phyloP scores from a whole-genome alignment of 2,888 invertebrate species.

The Sinhomidia bicolor region DNA sequence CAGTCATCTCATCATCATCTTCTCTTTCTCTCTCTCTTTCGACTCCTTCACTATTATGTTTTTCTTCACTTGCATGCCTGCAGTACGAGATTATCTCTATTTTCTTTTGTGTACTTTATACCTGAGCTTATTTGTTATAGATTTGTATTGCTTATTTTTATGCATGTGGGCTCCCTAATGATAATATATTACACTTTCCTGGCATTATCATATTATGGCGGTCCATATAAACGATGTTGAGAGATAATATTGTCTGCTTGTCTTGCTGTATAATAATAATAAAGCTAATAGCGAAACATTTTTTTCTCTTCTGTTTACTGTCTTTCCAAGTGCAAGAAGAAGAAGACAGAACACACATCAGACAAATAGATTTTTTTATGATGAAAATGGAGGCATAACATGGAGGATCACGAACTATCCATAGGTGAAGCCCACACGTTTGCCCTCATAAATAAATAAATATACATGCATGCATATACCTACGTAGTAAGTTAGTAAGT shows the following conservation, averaged over 20 bases:
- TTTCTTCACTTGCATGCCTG: background rate
- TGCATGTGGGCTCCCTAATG: conserved; percentile 52
- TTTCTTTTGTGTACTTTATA: conserved; percentile 52
- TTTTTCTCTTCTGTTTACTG: conserved; percentile 8
- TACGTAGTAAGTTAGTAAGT: too few relatives aligned
- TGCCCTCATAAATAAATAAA: conserved; percentile 58
- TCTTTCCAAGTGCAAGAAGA: too few relatives aligned
- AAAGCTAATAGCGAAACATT: background rate
- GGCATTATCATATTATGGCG: conserved; percentile 47
- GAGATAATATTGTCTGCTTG: conserved; percentile 22
- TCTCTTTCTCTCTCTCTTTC: background rate
- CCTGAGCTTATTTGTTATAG: conserved; percentile 22
- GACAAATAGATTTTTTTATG: conserved; percentile 48
- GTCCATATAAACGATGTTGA: background rate
- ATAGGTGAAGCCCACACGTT: conserved; percentile 53
- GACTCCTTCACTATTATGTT: background rate
- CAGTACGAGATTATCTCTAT: conserved; percentile 30
- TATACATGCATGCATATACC: background rate
- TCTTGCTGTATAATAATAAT: background rate
- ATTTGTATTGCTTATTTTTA: conserved; percentile 48
- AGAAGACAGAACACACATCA: conserved; percentile 13
- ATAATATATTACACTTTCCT: conserved; percentile 37
- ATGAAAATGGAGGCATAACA: conserved; percentile 53
- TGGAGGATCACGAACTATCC: conserved; percentile 61
- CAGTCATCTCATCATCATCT: background rate